These are phyloP conservation scores for Casuarius casuarius DNA, from an alignment of 2,113 vertebrate genomes.

Conservation along the genomic window DNA sequence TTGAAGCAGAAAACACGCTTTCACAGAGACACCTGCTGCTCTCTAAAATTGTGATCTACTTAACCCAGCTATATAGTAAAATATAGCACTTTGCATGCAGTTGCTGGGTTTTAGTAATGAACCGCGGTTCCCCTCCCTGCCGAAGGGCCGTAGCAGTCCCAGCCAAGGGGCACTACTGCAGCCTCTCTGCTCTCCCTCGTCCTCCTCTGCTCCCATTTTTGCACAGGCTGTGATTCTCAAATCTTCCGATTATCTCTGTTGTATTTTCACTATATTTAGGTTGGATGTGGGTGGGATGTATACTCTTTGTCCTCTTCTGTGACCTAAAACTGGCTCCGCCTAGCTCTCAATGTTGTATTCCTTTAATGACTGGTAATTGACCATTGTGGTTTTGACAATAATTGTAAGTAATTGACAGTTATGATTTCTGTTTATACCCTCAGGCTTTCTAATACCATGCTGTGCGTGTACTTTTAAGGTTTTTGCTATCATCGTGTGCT, in stretches of 20 bases:
- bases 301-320: not conserved
- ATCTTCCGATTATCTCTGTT: not conserved
- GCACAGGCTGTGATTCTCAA: not conserved
- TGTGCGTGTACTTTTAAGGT: not conserved
- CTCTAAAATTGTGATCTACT: not conserved
- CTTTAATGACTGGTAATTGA: not conserved
- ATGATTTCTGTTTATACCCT: not conserved
- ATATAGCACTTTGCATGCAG: not conserved
- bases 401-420: not conserved
- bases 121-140: not conserved
- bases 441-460: not conserved
- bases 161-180: not conserved
- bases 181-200: not conserved
- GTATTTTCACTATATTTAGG: not conserved
- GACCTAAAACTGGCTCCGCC: not conserved
- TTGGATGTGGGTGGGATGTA: not conserved
- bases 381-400: not conserved
- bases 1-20: not conserved
- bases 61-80: not conserved
- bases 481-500: not conserved
- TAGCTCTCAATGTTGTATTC: not conserved
- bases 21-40: accelerated
- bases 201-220: not conserved
- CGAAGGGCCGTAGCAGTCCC: not conserved
- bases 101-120: not conserved